These are phyloP conservation scores for Epizoanthus stellaris DNA, from an alignment of 92 coral and sea anemone genomes.

Conservation along the genomic window DNA sequence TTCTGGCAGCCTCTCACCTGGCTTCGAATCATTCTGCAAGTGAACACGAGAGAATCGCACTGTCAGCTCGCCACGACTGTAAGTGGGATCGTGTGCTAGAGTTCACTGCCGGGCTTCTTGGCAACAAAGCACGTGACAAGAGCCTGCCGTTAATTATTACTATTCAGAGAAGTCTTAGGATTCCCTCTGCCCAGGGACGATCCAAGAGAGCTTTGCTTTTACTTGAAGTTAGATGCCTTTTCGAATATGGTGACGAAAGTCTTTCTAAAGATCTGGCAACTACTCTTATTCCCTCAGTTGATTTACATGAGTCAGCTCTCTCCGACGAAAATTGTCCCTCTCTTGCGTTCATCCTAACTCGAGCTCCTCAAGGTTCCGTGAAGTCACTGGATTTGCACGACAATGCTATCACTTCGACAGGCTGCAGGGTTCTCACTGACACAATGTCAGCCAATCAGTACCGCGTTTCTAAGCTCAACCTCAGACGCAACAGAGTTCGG, in stretches of 20 bases:
- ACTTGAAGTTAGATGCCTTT: conserved; percentile 24
- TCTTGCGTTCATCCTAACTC: conserved; percentile 13
- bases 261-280: conserved; percentile 37
- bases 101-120: conserved; percentile 33
- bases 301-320: conserved; percentile 22
- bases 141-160: no score
- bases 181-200: no score
- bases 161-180: no score
- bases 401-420: conserved; percentile 30
- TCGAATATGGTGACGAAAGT: conserved; percentile 22
- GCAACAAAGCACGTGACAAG: no score
- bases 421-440: conserved; percentile 29
- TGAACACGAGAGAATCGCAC: no score
- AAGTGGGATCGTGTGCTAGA: conserved; percentile 35
- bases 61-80: background rate
- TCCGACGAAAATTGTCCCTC: conserved; percentile 33
- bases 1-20: no score
- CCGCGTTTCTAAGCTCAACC: conserved; percentile 28
- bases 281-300: conserved; percentile 33
- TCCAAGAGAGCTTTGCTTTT: no score
- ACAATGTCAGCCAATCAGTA: conserved; percentile 26
- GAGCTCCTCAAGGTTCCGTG: conserved; percentile 41
- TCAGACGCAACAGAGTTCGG: conserved; percentile 14
- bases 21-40: no score
- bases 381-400: conserved; percentile 24